phyloP scores from a whole-genome alignment of 2,113 vertebrate genomes.

The Varanus komodoensis region DNA sequence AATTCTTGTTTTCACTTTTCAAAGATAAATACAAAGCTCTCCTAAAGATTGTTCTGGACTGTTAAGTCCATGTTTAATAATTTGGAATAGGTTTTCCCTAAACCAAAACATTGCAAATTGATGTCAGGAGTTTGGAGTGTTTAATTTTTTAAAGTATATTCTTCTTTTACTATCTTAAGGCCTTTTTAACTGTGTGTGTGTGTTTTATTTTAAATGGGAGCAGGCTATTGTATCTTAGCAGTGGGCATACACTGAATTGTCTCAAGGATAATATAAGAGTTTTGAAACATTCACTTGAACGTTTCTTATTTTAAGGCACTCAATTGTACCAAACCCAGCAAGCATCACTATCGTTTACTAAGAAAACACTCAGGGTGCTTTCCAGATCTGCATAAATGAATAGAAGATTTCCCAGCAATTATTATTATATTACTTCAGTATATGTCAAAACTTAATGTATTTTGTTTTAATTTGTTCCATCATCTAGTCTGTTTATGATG shows the following conservation, averaged over 20 bases:
- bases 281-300: slow-evolving; percentile 33
- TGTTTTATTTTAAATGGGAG: slow-evolving; percentile 31
- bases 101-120: slow-evolving; percentile 35
- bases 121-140: slow-evolving; percentile 39
- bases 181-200: not conserved
- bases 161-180: slow-evolving; percentile 27
- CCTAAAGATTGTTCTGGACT: slow-evolving; percentile 12
- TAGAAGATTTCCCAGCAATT: not conserved
- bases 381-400: not conserved
- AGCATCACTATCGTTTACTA: not conserved
- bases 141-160: slow-evolving; percentile 47
- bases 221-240: slow-evolving; percentile 30
- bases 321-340: not conserved
- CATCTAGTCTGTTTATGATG: not conserved
- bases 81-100: slow-evolving; percentile 14
- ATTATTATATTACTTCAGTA: not conserved
- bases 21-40: slow-evolving; percentile 21
- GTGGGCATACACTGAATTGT: not conserved
- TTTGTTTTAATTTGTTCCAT: slow-evolving; percentile 21
- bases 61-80: not conserved
- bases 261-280: slow-evolving; percentile 10
- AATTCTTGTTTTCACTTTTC: slow-evolving; percentile 37
- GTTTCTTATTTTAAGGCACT: slow-evolving; percentile 20
- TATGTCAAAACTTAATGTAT: not conserved
- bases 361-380: not conserved